Conservation (phyloP, 2,888 invertebrate genomes). For the Pseudoips prasinana region DNA sequence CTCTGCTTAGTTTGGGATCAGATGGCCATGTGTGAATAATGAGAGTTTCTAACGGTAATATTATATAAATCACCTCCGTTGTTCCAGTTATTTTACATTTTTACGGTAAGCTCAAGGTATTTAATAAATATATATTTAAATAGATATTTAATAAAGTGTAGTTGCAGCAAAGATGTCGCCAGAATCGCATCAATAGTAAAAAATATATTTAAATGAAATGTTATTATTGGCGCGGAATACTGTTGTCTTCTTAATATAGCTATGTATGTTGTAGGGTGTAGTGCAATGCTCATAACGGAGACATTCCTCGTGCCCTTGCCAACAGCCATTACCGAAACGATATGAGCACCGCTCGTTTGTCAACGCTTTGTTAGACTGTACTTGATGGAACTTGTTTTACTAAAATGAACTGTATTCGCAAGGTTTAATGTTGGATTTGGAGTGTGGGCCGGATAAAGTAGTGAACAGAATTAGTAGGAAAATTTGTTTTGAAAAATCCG, state of each 20-base stretch:
- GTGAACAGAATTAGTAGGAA: not conserved
- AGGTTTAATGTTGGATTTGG: slow-evolving; percentile 9
- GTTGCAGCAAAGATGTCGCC: too few relatives aligned
- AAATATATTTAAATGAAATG: not conserved
- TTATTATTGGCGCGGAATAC: not conserved
- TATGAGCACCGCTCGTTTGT: slow-evolving; percentile 41
- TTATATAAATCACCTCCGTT: too few relatives aligned
- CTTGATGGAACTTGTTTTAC: slow-evolving; percentile 18
- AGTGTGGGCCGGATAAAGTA: not conserved
- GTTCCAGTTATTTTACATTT: too few relatives aligned
- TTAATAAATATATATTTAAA: too few relatives aligned
- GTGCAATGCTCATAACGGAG: slow-evolving; percentile 34
- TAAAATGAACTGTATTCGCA: slow-evolving; percentile 25
- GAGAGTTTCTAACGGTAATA: too few relatives aligned
- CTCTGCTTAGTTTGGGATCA: too few relatives aligned
- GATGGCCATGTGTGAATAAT: too few relatives aligned
- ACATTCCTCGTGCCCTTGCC: slow-evolving; percentile 39
- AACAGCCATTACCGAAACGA: slow-evolving; percentile 40
- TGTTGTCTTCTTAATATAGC: not conserved
- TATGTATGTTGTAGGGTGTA: slow-evolving; percentile 14
- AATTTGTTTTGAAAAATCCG: not conserved
- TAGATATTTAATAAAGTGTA: too few relatives aligned
- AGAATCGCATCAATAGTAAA: not conserved
- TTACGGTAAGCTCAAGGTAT: too few relatives aligned
- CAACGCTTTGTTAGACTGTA: slow-evolving; percentile 36